phyloP scores from a whole-genome alignment of 2,888 invertebrate species.

The Caenorhabditis afra region DNA sequence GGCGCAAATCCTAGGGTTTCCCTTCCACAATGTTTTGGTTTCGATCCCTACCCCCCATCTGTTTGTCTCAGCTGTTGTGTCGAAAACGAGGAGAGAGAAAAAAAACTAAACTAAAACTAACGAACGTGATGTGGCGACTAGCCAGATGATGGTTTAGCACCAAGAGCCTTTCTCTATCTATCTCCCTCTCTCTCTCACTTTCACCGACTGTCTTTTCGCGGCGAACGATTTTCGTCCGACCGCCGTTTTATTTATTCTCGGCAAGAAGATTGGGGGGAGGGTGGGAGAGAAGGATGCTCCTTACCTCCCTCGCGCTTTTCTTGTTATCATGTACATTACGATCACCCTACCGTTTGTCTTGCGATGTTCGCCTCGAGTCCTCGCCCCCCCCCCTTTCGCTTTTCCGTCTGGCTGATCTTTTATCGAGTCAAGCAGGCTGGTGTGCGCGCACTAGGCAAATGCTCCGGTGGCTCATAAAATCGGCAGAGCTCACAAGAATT shows the following conservation, averaged over 20 bases:
- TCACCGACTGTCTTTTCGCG: background rate
- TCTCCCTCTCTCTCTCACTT: background rate
- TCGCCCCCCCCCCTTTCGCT: background rate
- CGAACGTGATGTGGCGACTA: constrained; percentile 14
- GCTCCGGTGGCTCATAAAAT: constrained; percentile 24
- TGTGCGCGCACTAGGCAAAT: constrained; percentile 45
- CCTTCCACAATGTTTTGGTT: constrained; percentile 4
- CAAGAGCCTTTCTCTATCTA: constrained; percentile 21
- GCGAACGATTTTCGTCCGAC: constrained; percentile 37
- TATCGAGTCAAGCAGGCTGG: constrained; percentile 31
- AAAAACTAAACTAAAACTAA: constrained; percentile 19
- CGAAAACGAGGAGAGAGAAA: constrained; percentile 7
- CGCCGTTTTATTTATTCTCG: constrained; percentile 51
- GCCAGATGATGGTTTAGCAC: constrained; percentile 42
- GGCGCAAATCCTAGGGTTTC: constrained; percentile 21
- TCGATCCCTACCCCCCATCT: background rate
- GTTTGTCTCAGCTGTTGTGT: constrained; percentile 1
- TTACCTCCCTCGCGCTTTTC: constrained; percentile 28
- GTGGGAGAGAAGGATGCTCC: constrained; percentile 18
- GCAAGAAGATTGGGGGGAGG: constrained; percentile 1
- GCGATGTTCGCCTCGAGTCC: constrained; percentile 29
- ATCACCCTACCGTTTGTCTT: constrained; percentile 49
- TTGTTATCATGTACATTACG: constrained; percentile 58
- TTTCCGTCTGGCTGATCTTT: constrained; percentile 43
- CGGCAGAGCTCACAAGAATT: constrained; percentile 1